Percentiles rank a stretch among this genome's conserved stretches.
phyloP scores from a whole-genome alignment of 1,140 invertebrate genomes.

The Magallana ariakensis region DNA sequence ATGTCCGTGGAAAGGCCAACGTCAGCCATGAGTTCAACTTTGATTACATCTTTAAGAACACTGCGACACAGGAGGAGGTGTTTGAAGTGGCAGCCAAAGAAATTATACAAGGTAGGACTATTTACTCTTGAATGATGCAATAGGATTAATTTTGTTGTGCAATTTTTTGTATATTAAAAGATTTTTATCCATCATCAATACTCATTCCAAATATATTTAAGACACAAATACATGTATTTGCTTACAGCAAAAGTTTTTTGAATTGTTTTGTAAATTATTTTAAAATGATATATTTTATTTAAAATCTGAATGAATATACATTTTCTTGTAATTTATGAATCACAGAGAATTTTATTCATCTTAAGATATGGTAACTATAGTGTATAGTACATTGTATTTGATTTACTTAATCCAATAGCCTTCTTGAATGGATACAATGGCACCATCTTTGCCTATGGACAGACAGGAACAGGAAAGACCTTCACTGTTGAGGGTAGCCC shows the following conservation, averaged over 20 bases:
- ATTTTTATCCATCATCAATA: no score
- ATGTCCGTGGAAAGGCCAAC: conserved; percentile 51
- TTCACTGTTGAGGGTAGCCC: conserved; percentile 78
- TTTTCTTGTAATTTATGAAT: background rate
- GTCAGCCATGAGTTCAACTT: conserved; percentile 76
- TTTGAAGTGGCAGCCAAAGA: conserved; percentile 73
- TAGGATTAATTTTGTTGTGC: no score
- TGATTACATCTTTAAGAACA: conserved; percentile 71
- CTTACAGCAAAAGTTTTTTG: no score
- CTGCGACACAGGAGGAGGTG: conserved; percentile 72
- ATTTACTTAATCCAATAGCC: conserved; percentile 80
- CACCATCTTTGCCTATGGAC: conserved; percentile 83
- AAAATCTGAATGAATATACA: background rate
- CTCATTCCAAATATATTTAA: background rate
- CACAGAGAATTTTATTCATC: no score
- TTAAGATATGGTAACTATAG: no score
- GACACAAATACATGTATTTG: background rate
- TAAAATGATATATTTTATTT: no score
- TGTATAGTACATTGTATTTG: background rate
- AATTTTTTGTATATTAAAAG: no score
- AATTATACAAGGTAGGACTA: conserved; percentile 71
- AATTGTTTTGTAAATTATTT: no score
- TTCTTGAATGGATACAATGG: conserved; percentile 87
- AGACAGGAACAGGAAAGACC: conserved; percentile 80
- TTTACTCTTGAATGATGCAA: background rate